Evolutionary conservation across 2,113 vertebrate species (phyloP).

Genomic region (Aegithalos caudatus): DNA sequence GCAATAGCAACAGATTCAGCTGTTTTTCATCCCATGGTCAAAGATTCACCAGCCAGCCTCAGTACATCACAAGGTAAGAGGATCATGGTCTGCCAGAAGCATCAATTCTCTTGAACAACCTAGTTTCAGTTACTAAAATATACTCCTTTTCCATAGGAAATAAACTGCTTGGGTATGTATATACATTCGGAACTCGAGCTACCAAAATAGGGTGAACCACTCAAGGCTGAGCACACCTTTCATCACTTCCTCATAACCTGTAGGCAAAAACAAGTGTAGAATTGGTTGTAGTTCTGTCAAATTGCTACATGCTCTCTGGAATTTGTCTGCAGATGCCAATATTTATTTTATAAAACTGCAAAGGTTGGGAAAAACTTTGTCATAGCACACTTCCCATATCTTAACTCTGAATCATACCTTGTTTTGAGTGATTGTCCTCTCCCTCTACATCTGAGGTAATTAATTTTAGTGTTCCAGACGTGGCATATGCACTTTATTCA

Average conservation of each 20-base stretch:
- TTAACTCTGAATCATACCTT: background rate
- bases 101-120: background rate
- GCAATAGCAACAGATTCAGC: background rate
- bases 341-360: constrained; percentile 23
- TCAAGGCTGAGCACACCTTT: background rate
- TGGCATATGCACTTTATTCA: background rate
- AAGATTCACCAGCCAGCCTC: background rate
- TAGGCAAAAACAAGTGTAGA: background rate
- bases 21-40: background rate
- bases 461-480: background rate
- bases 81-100: background rate
- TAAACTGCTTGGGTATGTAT: background rate
- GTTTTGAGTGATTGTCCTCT: background rate
- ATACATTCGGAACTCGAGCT: background rate
- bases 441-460: background rate
- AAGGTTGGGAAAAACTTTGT: background rate
- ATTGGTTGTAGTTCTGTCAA: background rate
- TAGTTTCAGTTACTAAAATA: background rate
- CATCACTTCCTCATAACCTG: constrained; percentile 6
- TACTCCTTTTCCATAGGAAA: background rate
- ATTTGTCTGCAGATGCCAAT: background rate
- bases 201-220: background rate
- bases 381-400: background rate
- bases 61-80: background rate
- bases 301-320: background rate